These are phyloP conservation scores for Dreissena rostriformis DNA, from an alignment of 1,140 invertebrate species.

Conservation along the genomic window DNA sequence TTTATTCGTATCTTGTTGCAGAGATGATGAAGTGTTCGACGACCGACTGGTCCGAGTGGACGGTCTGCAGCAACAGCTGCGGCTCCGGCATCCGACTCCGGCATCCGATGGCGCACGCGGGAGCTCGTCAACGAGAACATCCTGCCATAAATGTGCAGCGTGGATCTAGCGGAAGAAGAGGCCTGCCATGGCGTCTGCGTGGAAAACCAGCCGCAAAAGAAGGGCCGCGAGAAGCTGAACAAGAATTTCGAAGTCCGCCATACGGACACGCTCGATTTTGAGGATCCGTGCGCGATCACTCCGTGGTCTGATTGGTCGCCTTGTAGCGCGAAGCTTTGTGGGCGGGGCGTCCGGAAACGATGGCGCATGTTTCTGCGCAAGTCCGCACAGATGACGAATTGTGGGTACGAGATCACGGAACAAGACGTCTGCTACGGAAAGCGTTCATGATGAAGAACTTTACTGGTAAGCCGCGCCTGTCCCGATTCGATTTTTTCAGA, in stretches of 20 bases:
- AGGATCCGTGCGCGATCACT: slow-evolving; percentile 81
- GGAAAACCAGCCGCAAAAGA: slow-evolving; percentile 55
- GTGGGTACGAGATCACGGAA: slow-evolving; percentile 72
- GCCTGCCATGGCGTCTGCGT: slow-evolving; percentile 78
- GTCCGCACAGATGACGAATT: slow-evolving; percentile 64
- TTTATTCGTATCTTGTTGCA: slow-evolving; percentile 42
- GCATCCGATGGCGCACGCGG: slow-evolving; percentile 82
- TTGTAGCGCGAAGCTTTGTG: slow-evolving; percentile 84
- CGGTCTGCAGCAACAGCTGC: slow-evolving; percentile 84
- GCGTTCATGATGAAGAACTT: slow-evolving; percentile 78
- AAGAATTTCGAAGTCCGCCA: slow-evolving; percentile 75
- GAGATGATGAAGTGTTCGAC: slow-evolving; percentile 83
- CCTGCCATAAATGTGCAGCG: slow-evolving; percentile 80
- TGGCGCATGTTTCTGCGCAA: slow-evolving; percentile 73
- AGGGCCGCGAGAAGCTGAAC: slow-evolving; percentile 77
- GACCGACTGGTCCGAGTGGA: slow-evolving; percentile 84
- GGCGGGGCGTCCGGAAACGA: slow-evolving; percentile 76
- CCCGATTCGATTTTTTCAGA: too few species aligned
- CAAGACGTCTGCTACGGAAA: slow-evolving; percentile 74
- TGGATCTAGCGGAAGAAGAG: slow-evolving; percentile 79
- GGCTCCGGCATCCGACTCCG: slow-evolving; percentile 83
- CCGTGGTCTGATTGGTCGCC: slow-evolving; percentile 85
- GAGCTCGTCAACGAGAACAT: slow-evolving; percentile 82
- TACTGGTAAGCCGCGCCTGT: slow-evolving; percentile 65
- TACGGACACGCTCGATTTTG: slow-evolving; percentile 56